Evolutionary conservation across 2,888 invertebrate species (phyloP).

Genomic region (Erebia aethiops): DNA sequence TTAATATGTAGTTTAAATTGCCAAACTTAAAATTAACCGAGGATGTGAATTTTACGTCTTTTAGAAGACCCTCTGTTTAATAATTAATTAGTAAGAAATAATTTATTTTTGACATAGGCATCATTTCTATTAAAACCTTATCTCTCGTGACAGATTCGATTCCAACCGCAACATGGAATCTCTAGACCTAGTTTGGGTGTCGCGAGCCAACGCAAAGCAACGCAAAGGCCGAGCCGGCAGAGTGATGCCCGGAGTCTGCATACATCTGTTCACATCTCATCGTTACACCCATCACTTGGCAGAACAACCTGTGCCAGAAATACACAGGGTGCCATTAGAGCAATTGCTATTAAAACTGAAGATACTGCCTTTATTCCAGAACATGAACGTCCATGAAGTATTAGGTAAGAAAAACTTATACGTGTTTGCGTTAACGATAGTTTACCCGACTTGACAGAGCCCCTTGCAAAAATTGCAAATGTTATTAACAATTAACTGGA

Average conservation of each 20-base stretch:
- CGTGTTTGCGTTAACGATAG: too few species aligned
- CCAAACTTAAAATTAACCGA: too few species aligned
- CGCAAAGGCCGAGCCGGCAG: conserved; percentile 95
- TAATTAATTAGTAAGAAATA: too few species aligned
- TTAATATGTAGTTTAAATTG: too few species aligned
- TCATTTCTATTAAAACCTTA: neutral
- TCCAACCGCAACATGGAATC: conserved; percentile 94
- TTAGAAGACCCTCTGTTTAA: too few species aligned
- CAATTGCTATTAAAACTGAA: conserved; percentile 90
- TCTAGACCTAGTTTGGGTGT: conserved; percentile 94
- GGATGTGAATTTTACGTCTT: too few species aligned
- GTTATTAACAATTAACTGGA: too few species aligned
- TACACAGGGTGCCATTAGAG: conserved; percentile 94
- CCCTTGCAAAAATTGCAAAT: too few species aligned
- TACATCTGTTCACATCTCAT: conserved; percentile 92
- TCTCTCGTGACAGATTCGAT: conserved; percentile 81
- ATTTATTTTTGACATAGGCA: too few species aligned
- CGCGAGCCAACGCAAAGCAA: conserved; percentile 94
- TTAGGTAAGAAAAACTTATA: neutral
- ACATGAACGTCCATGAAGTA: conserved; percentile 68
- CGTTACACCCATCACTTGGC: conserved; percentile 86
- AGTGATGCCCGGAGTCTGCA: conserved; percentile 93
- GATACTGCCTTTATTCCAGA: conserved; percentile 82
- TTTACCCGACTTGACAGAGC: too few species aligned
- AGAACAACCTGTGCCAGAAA: conserved; percentile 93